phyloP scores from a whole-genome alignment of 2,888 invertebrate species.

The Pollenia griseotomentosa region DNA sequence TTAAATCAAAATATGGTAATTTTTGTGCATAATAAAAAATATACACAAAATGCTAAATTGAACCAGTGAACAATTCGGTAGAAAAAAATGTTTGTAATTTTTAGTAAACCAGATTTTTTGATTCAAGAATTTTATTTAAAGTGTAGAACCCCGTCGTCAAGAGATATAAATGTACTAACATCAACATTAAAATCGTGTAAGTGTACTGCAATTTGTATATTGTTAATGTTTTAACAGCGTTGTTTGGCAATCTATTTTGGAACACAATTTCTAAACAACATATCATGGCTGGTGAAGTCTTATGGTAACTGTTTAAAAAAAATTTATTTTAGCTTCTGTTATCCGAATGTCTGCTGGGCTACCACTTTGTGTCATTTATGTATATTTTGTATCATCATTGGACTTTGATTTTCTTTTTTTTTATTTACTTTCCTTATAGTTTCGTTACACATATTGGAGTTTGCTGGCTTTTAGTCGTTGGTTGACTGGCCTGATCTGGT shows the following conservation, averaged over 20 bases:
- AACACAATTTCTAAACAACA: no score
- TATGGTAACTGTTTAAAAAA: no score
- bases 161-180: neutral
- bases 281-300: no score
- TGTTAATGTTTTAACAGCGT: no score
- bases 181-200: neutral
- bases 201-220: no score
- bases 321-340: neutral
- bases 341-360: slow-evolving; percentile 27
- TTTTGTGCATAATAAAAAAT: slow-evolving; percentile 57
- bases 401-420: slow-evolving; percentile 4
- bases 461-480: slow-evolving; percentile 50
- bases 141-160: no score
- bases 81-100: no score
- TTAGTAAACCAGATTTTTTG: no score
- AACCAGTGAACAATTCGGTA: slow-evolving; percentile 8
- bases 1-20: slow-evolving; percentile 74
- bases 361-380: neutral
- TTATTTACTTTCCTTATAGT: slow-evolving; percentile 28
- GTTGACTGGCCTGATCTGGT: slow-evolving; percentile 47
- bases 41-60: slow-evolving; percentile 10
- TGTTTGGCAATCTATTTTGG: no score
- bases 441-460: slow-evolving; percentile 26
- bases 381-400: slow-evolving; percentile 27
- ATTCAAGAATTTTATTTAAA: no score